Evolutionary conservation across 2,797 vertebrate genomes (phyloP).

Genomic region (Carcharodon carcharias): DNA sequence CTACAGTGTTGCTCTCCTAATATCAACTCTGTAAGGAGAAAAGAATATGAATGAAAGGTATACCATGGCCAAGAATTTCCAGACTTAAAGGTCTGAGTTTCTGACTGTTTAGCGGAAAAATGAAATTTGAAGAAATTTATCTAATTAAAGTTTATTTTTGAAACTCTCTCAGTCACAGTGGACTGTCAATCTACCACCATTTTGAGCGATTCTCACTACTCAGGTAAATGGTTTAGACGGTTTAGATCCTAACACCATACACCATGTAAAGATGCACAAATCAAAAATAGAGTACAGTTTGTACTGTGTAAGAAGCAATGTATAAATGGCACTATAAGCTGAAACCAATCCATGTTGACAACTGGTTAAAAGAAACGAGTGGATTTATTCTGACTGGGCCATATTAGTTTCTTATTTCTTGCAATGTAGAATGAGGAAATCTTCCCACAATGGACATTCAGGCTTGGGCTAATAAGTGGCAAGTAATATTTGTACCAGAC

Average conservation of each 20-base stretch:
- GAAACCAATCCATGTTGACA: constrained; percentile 8
- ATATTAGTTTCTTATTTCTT: background rate
- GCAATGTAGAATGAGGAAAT: background rate
- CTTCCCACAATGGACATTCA: too few species aligned
- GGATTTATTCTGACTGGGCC: background rate
- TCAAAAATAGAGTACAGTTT: background rate
- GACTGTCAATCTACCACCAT: background rate
- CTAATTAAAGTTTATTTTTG: background rate
- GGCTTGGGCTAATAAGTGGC: too few species aligned
- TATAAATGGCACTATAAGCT: background rate
- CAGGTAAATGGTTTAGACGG: background rate
- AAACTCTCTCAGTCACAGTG: background rate
- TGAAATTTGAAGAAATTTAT: background rate
- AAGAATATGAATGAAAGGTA: background rate
- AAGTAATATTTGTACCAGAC: too few species aligned
- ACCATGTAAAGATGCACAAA: background rate
- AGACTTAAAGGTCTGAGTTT: background rate
- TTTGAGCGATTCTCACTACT: background rate
- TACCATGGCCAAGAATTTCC: background rate
- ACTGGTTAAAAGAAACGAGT: background rate
- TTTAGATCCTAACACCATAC: background rate
- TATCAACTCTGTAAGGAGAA: background rate
- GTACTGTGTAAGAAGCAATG: background rate
- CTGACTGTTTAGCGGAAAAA: background rate
- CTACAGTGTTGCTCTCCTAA: background rate